phyloP scores from a whole-genome alignment of 2,888 invertebrate genomes.

The Shargacucullia verbasci region DNA sequence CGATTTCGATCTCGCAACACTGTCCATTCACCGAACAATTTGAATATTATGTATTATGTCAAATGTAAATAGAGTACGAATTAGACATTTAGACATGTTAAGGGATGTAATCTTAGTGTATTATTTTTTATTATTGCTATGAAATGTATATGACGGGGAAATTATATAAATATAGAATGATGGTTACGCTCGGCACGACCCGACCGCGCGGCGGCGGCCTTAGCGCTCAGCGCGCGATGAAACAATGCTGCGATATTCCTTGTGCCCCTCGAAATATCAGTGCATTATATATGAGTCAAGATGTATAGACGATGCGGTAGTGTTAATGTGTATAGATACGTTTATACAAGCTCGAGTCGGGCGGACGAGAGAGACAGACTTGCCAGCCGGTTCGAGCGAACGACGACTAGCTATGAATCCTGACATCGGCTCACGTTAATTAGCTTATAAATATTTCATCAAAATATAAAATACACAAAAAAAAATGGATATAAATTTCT shows the following conservation, averaged over 20 bases:
- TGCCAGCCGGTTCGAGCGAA: conserved; percentile 86
- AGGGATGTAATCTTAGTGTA: conserved; percentile 83
- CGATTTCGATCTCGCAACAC: conserved; percentile 71
- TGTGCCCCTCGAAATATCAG: conserved; percentile 87
- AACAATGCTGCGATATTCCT: conserved; percentile 87
- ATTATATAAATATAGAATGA: conserved; percentile 57
- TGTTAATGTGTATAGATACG: conserved; percentile 85
- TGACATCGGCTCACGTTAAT: conserved; percentile 90
- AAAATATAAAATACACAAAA: conserved; percentile 89
- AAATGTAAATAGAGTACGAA: conserved; percentile 86
- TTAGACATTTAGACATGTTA: conserved; percentile 83
- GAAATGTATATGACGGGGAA: conserved; percentile 71
- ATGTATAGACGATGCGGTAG: conserved; percentile 84
- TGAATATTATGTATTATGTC: conserved; percentile 83
- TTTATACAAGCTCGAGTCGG: conserved; percentile 85
- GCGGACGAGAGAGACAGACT: conserved; percentile 74
- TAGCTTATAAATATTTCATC: conserved; percentile 89
- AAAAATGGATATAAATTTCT: conserved; percentile 88
- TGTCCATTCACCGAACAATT: conserved; percentile 84
- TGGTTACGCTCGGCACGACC: conserved; percentile 58
- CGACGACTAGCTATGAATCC: conserved; percentile 89
- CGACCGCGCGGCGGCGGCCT: conserved; percentile 68
- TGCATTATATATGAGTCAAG: conserved; percentile 85
- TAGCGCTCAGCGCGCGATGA: conserved; percentile 65
- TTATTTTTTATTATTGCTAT: conserved; percentile 80